phyloP scores from a whole-genome alignment of 2,113 vertebrate species.

The Ptyas mucosa region DNA sequence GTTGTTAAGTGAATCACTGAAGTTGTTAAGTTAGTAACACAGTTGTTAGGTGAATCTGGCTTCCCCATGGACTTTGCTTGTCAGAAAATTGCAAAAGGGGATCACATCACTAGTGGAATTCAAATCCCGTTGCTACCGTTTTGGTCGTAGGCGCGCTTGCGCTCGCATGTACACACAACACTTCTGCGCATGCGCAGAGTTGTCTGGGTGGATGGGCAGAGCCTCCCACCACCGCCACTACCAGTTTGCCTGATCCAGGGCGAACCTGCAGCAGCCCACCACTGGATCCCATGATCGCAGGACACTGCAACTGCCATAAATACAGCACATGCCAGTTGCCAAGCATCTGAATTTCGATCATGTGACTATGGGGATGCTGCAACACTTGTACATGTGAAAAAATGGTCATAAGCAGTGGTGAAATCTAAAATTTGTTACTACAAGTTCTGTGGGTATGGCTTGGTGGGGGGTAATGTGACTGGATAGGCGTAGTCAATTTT shows the following conservation, averaged over 20 bases:
- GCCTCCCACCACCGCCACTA: too few relatives aligned
- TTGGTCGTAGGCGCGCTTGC: too few relatives aligned
- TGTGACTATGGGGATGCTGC: not conserved
- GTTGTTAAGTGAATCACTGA: not conserved
- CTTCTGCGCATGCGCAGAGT: too few relatives aligned
- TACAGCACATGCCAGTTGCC: not conserved
- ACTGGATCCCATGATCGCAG: not conserved
- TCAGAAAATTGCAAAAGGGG: not conserved
- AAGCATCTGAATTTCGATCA: not conserved
- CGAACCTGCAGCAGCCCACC: too few relatives aligned
- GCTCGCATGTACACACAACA: too few relatives aligned
- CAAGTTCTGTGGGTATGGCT: too few relatives aligned
- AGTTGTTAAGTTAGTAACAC: not conserved
- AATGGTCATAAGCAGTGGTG: not conserved
- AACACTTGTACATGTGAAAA: not conserved
- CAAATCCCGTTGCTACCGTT: too few relatives aligned
- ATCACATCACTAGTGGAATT: not conserved
- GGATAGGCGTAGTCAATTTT: too few relatives aligned
- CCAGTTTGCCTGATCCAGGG: too few relatives aligned
- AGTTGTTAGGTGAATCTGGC: not conserved
- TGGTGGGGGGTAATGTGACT: too few relatives aligned
- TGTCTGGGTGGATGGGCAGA: too few relatives aligned
- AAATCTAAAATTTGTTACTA: too few relatives aligned
- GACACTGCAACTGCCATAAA: not conserved
- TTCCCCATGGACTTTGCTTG: not conserved